Percentiles rank a stretch among this genome's conserved stretches.
phyloP scores from a whole-genome alignment of 2,888 invertebrate species.

The Galerucella nymphaeae region DNA sequence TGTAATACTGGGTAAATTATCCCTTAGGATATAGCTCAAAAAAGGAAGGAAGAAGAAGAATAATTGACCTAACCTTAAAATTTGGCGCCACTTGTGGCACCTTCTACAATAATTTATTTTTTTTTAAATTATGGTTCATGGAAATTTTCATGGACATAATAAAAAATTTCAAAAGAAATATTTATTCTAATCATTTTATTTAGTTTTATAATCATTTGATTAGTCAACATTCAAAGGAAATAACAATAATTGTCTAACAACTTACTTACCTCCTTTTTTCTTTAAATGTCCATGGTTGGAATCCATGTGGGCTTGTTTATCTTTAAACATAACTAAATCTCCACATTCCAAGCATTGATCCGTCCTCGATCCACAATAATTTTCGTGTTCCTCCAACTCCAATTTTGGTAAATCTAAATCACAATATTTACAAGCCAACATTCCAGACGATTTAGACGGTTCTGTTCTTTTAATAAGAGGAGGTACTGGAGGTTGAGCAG shows the following conservation, averaged over 20 bases:
- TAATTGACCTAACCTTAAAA: too few species aligned
- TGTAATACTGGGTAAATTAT: too few species aligned
- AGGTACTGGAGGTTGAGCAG: neutral
- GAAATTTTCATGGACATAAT: too few species aligned
- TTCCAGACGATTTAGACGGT: constrained; percentile 41
- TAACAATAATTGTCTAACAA: constrained; percentile 34
- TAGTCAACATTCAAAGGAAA: neutral
- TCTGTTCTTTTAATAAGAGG: constrained; percentile 31
- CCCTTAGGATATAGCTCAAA: too few species aligned
- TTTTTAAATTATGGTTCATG: too few species aligned
- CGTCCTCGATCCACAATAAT: constrained; percentile 78
- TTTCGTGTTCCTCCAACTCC: constrained; percentile 72
- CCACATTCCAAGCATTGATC: constrained; percentile 76
- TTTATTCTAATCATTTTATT: too few species aligned
- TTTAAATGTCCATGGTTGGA: constrained; percentile 75
- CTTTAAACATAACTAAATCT: constrained; percentile 77
- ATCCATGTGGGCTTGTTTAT: constrained; percentile 72
- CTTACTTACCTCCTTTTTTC: constrained; percentile 69
- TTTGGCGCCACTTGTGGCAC: too few species aligned
- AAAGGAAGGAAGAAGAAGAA: too few species aligned
- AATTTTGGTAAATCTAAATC: constrained; percentile 73
- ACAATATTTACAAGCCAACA: constrained; percentile 74
- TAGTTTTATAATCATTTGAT: too few species aligned
- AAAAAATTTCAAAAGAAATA: too few species aligned
- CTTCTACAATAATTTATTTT: too few species aligned